These are phyloP conservation scores for Oplegnathus fasciatus DNA, from an alignment of 2,113 vertebrate species.

Conservation along the genomic window DNA sequence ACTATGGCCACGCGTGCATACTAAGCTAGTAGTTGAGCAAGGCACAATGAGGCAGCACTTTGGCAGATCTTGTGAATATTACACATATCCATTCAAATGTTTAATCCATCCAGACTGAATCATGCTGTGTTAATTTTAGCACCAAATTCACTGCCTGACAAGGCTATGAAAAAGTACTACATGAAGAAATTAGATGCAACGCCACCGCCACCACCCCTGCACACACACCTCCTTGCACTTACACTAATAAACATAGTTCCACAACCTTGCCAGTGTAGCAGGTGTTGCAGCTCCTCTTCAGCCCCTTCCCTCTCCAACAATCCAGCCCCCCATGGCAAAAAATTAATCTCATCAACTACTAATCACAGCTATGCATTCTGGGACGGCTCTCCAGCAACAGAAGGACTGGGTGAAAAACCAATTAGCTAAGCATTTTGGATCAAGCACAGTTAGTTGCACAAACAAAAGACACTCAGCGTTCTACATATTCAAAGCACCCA, in stretches of 20 bases:
- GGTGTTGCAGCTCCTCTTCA: constrained; percentile 68
- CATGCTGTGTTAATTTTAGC: constrained; percentile 26
- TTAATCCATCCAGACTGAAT: constrained; percentile 36
- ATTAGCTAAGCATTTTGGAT: constrained; percentile 82
- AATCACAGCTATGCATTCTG: constrained; percentile 84
- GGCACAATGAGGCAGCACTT: not conserved
- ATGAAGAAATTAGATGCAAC: not conserved
- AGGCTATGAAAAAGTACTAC: not conserved
- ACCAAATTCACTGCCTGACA: constrained; percentile 5
- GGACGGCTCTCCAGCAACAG: constrained; percentile 76
- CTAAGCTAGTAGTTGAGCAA: not conserved
- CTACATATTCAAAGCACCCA: constrained; percentile 47
- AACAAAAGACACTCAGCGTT: constrained; percentile 75
- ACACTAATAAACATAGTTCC: constrained; percentile 51
- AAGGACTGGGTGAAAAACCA: constrained; percentile 78
- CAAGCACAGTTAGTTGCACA: constrained; percentile 76
- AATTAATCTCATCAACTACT: constrained; percentile 79
- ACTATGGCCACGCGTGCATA: not conserved
- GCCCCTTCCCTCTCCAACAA: constrained; percentile 51
- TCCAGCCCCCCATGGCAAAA: constrained; percentile 50
- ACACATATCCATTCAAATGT: constrained; percentile 30
- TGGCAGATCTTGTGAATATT: constrained; percentile 14
- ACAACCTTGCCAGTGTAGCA: constrained; percentile 67
- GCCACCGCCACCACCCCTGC: not conserved
- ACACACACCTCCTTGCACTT: constrained; percentile 44